phyloP scores from a whole-genome alignment of 2,113 vertebrate species.

The Telmatochromis brachygnathus region DNA sequence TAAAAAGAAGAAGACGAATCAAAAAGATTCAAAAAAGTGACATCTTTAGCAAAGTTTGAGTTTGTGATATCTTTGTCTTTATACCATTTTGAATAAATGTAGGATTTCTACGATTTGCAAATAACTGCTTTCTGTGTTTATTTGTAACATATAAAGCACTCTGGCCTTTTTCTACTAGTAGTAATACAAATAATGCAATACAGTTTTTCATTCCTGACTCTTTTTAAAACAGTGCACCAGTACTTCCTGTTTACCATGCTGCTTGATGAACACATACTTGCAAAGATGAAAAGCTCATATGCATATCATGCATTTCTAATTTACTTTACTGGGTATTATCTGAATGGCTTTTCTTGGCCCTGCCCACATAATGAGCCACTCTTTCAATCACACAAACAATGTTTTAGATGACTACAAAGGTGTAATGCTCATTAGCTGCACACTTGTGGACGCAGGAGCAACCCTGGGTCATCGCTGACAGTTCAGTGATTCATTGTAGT shows the following conservation, averaged over 20 bases:
- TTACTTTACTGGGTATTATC: not conserved
- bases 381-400: not conserved
- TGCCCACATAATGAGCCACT: not conserved
- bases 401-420: not conserved
- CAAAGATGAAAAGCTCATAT: not conserved
- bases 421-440: not conserved
- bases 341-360: not conserved
- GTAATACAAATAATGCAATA: not conserved
- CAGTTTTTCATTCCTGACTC: not conserved
- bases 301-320: constrained; percentile 11
- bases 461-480: not conserved
- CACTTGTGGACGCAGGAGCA: not conserved
- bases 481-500: not conserved
- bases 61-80: not conserved
- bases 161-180: not conserved
- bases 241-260: not conserved
- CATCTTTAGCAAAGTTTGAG: not conserved
- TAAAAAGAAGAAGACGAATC: not conserved
- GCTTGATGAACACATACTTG: not conserved
- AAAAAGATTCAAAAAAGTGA: not conserved
- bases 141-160: not conserved
- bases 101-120: not conserved
- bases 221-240: not conserved
- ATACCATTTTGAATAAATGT: not conserved
- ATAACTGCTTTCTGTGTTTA: not conserved